Evolutionary conservation across 2,113 vertebrate genomes (phyloP).

Genomic region (Pyrgilauda ruficollis): DNA sequence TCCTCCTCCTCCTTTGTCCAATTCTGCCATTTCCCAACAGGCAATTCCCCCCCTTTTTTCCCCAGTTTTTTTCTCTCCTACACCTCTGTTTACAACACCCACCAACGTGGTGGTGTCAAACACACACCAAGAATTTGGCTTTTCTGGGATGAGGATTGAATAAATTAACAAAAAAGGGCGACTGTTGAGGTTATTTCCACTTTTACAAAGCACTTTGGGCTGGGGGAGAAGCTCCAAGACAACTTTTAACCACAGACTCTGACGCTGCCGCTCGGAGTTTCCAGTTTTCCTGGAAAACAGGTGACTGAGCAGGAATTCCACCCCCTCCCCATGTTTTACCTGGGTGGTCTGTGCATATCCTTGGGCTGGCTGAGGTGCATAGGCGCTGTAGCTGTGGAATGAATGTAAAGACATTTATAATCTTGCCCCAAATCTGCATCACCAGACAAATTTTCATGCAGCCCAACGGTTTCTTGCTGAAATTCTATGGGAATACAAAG

Average conservation of each 20-base stretch:
- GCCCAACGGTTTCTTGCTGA: neutral
- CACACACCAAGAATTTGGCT: rapidly evolving
- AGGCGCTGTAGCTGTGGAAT: constrained; percentile 88
- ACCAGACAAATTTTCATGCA: neutral
- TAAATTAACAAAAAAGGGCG: neutral
- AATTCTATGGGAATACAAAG: neutral
- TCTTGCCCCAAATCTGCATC: neutral
- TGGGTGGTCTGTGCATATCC: constrained; percentile 92
- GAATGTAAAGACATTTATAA: constrained; percentile 29
- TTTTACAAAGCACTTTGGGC: neutral
- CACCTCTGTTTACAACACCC: neutral
- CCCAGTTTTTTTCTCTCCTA: neutral
- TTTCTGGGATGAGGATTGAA: neutral
- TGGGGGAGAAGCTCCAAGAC: neutral
- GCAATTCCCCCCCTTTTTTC: neutral
- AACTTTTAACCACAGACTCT: neutral
- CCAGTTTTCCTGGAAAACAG: neutral
- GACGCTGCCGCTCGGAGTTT: rapidly evolving
- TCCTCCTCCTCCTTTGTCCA: neutral
- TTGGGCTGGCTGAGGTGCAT: constrained; percentile 91
- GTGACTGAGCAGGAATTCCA: neutral
- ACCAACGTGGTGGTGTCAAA: neutral
- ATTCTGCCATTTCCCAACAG: neutral
- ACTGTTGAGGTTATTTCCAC: neutral
- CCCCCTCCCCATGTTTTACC: constrained; percentile 70